Percentiles rank a stretch among this genome's conserved stretches.
These are phyloP conservation scores for Polypedilum pembai DNA, from an alignment of 1,140 invertebrate species.

Conservation along the genomic window DNA sequence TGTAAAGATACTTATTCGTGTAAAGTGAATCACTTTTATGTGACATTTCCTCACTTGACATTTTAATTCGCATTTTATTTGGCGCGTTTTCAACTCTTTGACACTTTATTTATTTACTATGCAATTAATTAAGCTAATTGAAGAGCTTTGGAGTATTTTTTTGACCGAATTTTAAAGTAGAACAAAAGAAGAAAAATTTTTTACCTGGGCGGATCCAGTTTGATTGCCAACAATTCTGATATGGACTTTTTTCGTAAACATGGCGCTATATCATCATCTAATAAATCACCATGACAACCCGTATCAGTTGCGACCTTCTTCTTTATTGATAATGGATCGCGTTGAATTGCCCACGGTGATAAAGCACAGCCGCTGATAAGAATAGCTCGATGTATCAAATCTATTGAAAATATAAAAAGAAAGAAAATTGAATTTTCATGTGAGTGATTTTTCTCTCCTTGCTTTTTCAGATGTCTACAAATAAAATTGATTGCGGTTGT, in stretches of 20 bases:
- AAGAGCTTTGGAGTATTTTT: background rate
- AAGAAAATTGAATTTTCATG: constrained; percentile 29
- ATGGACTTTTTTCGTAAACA: constrained; percentile 70
- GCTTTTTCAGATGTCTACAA: constrained; percentile 9
- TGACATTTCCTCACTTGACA: no score
- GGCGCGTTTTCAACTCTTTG: no score
- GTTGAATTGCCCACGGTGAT: constrained; percentile 87
- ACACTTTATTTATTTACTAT: no score
- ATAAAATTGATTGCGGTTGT: background rate
- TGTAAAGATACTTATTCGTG: no score
- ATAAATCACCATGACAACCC: constrained; percentile 65
- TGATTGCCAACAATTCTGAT: constrained; percentile 60
- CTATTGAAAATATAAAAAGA: constrained; percentile 48
- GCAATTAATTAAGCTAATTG: constrained; percentile 19
- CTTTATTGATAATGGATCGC: constrained; percentile 74
- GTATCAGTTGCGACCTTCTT: constrained; percentile 69
- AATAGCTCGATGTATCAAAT: constrained; percentile 83
- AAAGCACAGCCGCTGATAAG: constrained; percentile 91
- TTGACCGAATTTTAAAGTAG: no score
- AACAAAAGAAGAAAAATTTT: no score
- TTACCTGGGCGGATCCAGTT: constrained; percentile 61
- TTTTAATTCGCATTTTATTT: no score
- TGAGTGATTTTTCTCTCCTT: constrained; percentile 14
- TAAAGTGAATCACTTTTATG: no score
- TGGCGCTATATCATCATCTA: constrained; percentile 71